A percentile compares a stretch with the other conserved stretches of the same genome.
These are phyloP conservation scores for Lates calcarifer DNA, from an alignment of 2,113 vertebrate genomes.

Conservation along the genomic window DNA sequence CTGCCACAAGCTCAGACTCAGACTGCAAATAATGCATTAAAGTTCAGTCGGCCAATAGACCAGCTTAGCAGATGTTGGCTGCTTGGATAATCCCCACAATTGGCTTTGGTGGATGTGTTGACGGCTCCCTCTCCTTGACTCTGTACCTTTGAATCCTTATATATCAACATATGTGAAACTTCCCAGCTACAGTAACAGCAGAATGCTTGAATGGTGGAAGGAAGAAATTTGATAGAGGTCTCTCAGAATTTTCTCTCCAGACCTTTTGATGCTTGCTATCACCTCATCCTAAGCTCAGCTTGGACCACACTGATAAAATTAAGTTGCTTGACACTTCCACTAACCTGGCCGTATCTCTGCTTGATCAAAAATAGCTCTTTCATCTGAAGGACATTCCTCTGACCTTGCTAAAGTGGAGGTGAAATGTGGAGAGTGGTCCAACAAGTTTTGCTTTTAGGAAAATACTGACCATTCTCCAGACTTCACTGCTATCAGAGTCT, in stretches of 20 bases:
- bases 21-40: constrained; percentile 47
- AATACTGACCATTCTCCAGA: background rate
- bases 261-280: background rate
- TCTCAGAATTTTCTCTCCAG: background rate
- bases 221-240: background rate
- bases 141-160: background rate
- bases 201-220: background rate
- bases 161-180: background rate
- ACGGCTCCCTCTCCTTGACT: constrained; percentile 1
- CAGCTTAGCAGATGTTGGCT: constrained; percentile 18
- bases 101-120: constrained; percentile 19
- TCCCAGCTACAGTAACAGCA: background rate
- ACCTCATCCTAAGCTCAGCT: background rate
- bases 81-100: constrained; percentile 11
- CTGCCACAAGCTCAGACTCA: constrained; percentile 28
- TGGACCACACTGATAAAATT: background rate
- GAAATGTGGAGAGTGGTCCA: background rate
- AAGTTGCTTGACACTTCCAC: background rate
- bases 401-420: background rate
- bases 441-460: background rate
- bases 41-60: constrained; percentile 39
- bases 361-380: background rate
- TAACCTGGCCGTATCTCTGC: background rate
- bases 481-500: background rate
- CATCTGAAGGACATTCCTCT: background rate